phyloP scores from a whole-genome alignment of 2,797 vertebrate species.

The Microcaecilia unicolor region DNA sequence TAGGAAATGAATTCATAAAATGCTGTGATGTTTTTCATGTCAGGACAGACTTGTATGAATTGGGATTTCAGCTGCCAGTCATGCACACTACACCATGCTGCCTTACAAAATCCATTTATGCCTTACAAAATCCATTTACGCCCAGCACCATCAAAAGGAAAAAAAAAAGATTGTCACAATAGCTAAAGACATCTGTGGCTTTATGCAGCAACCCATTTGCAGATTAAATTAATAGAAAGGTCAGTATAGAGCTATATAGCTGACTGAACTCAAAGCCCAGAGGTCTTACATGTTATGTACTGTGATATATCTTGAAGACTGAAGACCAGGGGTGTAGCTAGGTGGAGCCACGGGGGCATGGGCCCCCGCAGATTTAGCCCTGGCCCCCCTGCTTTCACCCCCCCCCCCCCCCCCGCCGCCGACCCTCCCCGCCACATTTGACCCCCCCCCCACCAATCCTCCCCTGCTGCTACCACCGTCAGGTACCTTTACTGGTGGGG shows the following conservation, averaged over 20 bases:
- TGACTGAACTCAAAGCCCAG: constrained; percentile 23
- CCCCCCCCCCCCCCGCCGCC: too few relatives aligned
- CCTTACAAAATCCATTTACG: constrained; percentile 41
- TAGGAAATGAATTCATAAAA: too few relatives aligned
- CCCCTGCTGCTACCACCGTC: too few relatives aligned
- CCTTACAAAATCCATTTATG: constrained; percentile 39
- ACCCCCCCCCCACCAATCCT: too few relatives aligned
- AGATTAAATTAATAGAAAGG: constrained; percentile 54
- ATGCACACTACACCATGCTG: constrained; percentile 21
- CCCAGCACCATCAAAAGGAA: constrained; percentile 38
- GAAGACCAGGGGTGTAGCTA: too few relatives aligned
- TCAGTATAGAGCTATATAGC: constrained; percentile 46
- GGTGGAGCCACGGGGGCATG: too few relatives aligned
- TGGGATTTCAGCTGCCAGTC: constrained; percentile 32
- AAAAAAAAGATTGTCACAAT: constrained; percentile 25
- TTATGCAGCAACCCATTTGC: constrained; percentile 50
- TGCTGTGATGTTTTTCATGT: too few relatives aligned
- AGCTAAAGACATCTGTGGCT: constrained; percentile 44
- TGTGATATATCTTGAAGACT: constrained; percentile 39
- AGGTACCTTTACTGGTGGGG: too few relatives aligned
- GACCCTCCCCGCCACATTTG: too few relatives aligned
- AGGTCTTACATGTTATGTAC: constrained; percentile 19
- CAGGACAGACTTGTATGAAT: constrained; percentile 24
- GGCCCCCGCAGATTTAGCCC: too few relatives aligned
- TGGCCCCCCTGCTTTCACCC: too few relatives aligned